Evolutionary conservation across 1,140 invertebrate species (phyloP), one percentile per base, ranked within the genome.

Genomic region (Dreissena polymorpha): DNA sequence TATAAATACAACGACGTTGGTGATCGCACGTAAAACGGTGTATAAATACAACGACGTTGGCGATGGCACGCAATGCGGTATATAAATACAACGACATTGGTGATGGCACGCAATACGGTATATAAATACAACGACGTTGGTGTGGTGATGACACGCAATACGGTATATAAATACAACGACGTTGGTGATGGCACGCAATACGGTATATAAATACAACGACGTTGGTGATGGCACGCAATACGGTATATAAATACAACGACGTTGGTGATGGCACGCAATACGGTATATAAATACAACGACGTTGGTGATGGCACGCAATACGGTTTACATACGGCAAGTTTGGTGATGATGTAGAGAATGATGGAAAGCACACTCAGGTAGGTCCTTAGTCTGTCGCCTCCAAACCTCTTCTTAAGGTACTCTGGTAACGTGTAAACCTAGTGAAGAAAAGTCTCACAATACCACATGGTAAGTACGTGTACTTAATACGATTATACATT

Each of bases 361-460:
- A 95, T 90, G 7, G 95, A 94, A 13, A 95, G 90, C 75, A 94
- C 91, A 68, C 94, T 94, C 39, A 95, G 91, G 85, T 95, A 95
- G 16, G 95, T 91, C 63, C 94, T 87, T 57, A 95, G 94, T 68
- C 95, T 88, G 77, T 94, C 90, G 21, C 95, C 94, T 7, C 95
- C 95, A 89, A 95, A 95, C 71, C 95, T 88, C 80, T 94, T 94
- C 77, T 93, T 92, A 65, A 95, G 90, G 88, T 94, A 95, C 87
- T 95, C 95, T 6, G 95, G 95, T 90, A 95, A 93, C 7, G 95
- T 95, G 90, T 93, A 95, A 16, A 95, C 93, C 94, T 94, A 70
- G 16, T 76, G 72, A 65, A 73, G 60, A 57, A 57, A 25, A n/a
- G n/a, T 2, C 57, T n/a, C 14, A 71, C 12, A 67, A 12, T 27